Base-by-base conservation (phyloP, 2,113 vertebrate genomes). In the Laticauda colubrina region DNA sequence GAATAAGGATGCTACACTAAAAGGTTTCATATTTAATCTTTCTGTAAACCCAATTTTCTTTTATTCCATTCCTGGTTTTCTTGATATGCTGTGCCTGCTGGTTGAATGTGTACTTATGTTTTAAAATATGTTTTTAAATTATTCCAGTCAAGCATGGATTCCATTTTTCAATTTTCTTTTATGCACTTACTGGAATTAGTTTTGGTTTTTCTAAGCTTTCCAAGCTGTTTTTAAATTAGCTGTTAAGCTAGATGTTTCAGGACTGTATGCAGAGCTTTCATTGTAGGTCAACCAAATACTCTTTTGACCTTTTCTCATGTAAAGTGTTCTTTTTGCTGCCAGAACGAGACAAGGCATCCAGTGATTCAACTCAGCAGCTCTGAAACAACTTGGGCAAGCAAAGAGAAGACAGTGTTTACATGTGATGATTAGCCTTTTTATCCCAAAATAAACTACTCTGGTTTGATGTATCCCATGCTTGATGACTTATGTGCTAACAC, bases 1-100 rank as follows among this genome's bases (percentile, higher is more conserved):
- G 95, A 94, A 69, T 94, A 92, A 94, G 95, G 94, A 95, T 92
- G 29, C 91, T 89, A 48, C 43, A 45, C 23, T 21, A 88, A 90
- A 89, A 18, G 85, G 57, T 85, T 93, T 85, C 93, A 34, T 89
- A 94, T 95, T 94, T 53, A 93, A 95, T 94, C 90, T 64, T 89
- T 88, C n/a, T 85, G 9, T 69, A 20, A 81, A 81, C 6, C 3
- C 90, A 45, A n/a, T 86, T 54, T 15, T 88, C 20, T 51, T 8
- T 48, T 45, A 57, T 93, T 56, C 4, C 91, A 51, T 26, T 85
- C 26, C 15, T 81, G 69, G 88, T 87, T 93, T 85, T 92, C 7
- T 64, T 93, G 90, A 91, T 92, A 90, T 93, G 29, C 90, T 94
- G 87, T 0, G 0, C 9, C 91, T 90, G 55, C 91, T 90, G 53